Evolutionary conservation across 1,140 invertebrate genomes (phyloP).

Genomic region (Drosophila parabipectinata): DNA sequence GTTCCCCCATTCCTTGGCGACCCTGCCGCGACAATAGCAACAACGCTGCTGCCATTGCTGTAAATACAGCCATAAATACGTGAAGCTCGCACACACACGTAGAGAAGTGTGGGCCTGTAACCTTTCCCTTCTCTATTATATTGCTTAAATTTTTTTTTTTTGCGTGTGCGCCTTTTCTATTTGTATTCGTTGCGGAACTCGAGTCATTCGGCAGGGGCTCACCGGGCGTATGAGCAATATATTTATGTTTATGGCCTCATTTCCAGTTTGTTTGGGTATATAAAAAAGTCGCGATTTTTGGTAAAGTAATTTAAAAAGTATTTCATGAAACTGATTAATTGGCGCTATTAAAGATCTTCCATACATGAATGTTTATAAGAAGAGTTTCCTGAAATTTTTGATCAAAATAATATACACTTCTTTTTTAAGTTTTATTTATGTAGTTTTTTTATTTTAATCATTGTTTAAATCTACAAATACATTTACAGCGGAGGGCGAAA

Average conservation of each 20-base stretch:
- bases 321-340: conserved; percentile 3
- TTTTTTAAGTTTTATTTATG: conserved; percentile 83
- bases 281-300: conserved; percentile 39
- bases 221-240: conserved; percentile 50
- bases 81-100: not conserved
- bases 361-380: not conserved
- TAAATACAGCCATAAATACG: conserved; percentile 35
- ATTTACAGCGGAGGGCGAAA: conserved; percentile 84
- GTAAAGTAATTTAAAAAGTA: conserved; percentile 5
- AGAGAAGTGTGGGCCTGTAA: conserved; percentile 10
- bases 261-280: conserved; percentile 35
- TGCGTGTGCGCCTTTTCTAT: conserved; percentile 26
- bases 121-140: conserved; percentile 29
- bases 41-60: conserved; percentile 44
- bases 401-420: conserved; percentile 19
- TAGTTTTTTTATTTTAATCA: conserved; percentile 83
- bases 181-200: conserved; percentile 38
- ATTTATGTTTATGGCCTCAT: conserved; percentile 52
- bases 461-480: conserved; percentile 84
- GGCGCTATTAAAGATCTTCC: not conserved
- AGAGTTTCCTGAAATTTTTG: not conserved
- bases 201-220: conserved; percentile 27
- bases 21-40: conserved; percentile 50
- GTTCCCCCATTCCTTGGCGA: conserved; percentile 20
- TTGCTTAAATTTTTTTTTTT: conserved; percentile 6